Evolutionary conservation across 2,113 vertebrate genomes (phyloP), one percentile per base, ranked within the genome.

Genomic region (Psittacus erithacus): DNA sequence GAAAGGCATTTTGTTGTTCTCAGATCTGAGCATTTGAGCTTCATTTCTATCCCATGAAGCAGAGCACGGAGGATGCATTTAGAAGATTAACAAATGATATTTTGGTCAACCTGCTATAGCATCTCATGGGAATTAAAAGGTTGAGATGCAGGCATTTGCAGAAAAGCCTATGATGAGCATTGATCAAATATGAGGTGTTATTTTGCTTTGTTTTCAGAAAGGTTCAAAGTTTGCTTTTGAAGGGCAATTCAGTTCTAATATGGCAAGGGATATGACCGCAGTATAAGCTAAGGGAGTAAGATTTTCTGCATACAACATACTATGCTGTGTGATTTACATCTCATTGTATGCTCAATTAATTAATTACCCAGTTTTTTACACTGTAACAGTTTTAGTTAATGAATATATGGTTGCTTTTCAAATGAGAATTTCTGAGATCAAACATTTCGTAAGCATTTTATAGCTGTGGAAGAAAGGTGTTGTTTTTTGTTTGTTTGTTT

Each of bases 181-280:
- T 87, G 17, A 79, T 7, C 7, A 91, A 91, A 91, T 92, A 86
- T 38, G 20, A 92, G 88, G 24, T 52, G 14, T 39, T 68, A 8
- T 24, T 96, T 85, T 90, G 9, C 57, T 90, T 92, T 92, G n/a
- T 52, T 84, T 91, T 73, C 65, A 79, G 69, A 38, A 78, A 95
- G 31, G 27, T 90, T 86, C 23, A 63, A 22, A 46, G 28, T 84
- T 95, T 44, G 24, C 46, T 62, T 95, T 83, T 69, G 67, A 64
- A 78, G 23, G 44, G n/a, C 39, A 75, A 47, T 70, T 84, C 49
- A 27, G 17, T 92, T 86, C 44, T 89, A 75, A 43, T 84, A 55
- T 41, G 67, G 28, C 12, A 29, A 65, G 71, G 35, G 13, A 27
- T 62, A 4, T 81, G 39, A 71, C 53, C 23, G 8, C 17, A 41